Evolutionary conservation across 1,140 invertebrate species (phyloP).

Genomic region (Drosophila melanica): DNA sequence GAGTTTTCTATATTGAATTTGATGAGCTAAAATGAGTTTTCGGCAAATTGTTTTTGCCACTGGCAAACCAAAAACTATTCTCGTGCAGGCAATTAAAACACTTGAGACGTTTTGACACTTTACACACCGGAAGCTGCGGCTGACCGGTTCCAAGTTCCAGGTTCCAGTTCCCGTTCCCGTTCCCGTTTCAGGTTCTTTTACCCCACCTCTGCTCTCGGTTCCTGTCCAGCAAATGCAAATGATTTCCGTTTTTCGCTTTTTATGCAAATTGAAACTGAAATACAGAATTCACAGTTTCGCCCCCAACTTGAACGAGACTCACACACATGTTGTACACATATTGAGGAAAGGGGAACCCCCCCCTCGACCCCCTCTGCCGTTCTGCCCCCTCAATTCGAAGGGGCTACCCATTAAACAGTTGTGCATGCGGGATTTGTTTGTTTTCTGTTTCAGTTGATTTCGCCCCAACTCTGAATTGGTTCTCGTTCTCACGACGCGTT

Average conservation of each 20-base stretch:
- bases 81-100: conserved; percentile 29
- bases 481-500: conserved; percentile 28
- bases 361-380: no score
- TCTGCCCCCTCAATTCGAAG: no score
- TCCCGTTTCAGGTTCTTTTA: neutral
- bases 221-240: conserved; percentile 29
- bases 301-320: conserved; percentile 7
- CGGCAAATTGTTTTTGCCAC: conserved; percentile 7
- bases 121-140: conserved; percentile 20
- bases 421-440: conserved; percentile 34
- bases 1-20: conserved; percentile 40
- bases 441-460: conserved; percentile 33
- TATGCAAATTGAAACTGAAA: conserved; percentile 40
- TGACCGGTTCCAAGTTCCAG: conserved; percentile 10
- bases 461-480: conserved; percentile 6
- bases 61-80: neutral
- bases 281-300: conserved; percentile 18
- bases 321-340: conserved; percentile 10
- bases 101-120: conserved; percentile 41
- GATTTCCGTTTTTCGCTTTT: conserved; percentile 42
- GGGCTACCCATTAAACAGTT: conserved; percentile 19
- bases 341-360: neutral
- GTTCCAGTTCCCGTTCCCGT: conserved; percentile 2
- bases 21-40: conserved; percentile 27
- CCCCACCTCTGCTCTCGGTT: neutral